These are phyloP conservation scores for Steatocranus sp. DNA, from an alignment of 2,797 vertebrate species.

Conservation along the genomic window DNA sequence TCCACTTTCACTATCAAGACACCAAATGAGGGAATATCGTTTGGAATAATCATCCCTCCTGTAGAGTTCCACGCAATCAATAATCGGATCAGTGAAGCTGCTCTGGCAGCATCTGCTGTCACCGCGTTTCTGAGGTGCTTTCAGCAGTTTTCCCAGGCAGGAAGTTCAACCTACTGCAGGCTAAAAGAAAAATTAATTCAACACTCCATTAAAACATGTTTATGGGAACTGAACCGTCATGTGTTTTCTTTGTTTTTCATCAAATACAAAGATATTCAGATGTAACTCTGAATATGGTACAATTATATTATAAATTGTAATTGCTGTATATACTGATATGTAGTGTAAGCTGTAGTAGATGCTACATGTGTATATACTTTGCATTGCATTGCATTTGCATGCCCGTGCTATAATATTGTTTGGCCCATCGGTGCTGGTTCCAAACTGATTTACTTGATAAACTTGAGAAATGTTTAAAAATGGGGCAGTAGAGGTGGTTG, in stretches of 20 bases:
- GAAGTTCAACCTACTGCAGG: background rate
- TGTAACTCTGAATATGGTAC: background rate
- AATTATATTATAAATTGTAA: background rate
- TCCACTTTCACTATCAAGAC: background rate
- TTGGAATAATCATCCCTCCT: background rate
- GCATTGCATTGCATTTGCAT: background rate
- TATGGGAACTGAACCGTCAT: background rate
- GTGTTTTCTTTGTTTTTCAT: background rate
- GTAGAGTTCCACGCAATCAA: background rate
- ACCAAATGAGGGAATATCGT: background rate
- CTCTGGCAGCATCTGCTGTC: background rate
- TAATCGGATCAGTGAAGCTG: background rate
- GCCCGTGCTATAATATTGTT: background rate
- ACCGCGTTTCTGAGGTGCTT: background rate
- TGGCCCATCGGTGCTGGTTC: background rate
- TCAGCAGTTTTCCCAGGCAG: background rate
- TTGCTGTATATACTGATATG: background rate
- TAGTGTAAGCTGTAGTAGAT: background rate
- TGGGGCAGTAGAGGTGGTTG: background rate
- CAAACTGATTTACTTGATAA: background rate
- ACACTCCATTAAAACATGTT: background rate
- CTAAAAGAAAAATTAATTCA: background rate
- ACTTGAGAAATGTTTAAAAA: background rate
- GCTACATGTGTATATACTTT: background rate
- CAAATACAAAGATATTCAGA: background rate